Evolutionary conservation across 1,140 invertebrate species (phyloP), one percentile per base, ranked within the genome.

Genomic region (Diabrotica undecimpunctata): DNA sequence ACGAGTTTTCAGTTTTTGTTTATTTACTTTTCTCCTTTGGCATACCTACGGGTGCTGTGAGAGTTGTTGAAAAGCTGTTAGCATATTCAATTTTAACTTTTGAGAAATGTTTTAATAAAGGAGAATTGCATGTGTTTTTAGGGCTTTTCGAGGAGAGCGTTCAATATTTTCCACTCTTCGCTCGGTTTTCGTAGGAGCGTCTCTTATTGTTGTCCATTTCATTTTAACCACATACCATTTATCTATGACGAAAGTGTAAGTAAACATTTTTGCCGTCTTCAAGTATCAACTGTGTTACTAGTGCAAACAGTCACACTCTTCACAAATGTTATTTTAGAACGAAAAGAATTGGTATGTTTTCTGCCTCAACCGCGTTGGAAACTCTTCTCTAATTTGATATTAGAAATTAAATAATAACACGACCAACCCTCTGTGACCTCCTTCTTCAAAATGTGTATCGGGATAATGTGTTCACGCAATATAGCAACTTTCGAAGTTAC

Each of bases 241-340:
- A 65, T 73, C 72, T 74, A 74, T 73, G 73, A 74, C 67, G 68
- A 68, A 74, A 74, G 72, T 74, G 61, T 74, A 75, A 73, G 71
- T 73, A 74, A 75, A 75, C 70, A 74, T 74, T 74, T 72, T 74
- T 61, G 51, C 61, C 25, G 25, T 25, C 25, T 25, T 59, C 62
- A 54, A 65, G 69, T 71, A 64, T 71, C 68, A 64, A 64, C 61
- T 67, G 66, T 64, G 66, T 70, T 71, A 72, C 67, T 58, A 72
- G 71, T 71, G 71, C 66, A 74, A 75, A 75, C 74, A 75, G 57
- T 14, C 57, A 60, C 57, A 60, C 51, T 54, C 6, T 39, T 60
- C 41, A 9, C 35, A 54, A 65, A 54, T 65, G 64, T 65, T 65
- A 65, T 65, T 61, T 12, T 54, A 60, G 52, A 65, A 36, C 39